Conservation (phyloP, 2,888 invertebrate species). For the Diarsia rubi region DNA sequence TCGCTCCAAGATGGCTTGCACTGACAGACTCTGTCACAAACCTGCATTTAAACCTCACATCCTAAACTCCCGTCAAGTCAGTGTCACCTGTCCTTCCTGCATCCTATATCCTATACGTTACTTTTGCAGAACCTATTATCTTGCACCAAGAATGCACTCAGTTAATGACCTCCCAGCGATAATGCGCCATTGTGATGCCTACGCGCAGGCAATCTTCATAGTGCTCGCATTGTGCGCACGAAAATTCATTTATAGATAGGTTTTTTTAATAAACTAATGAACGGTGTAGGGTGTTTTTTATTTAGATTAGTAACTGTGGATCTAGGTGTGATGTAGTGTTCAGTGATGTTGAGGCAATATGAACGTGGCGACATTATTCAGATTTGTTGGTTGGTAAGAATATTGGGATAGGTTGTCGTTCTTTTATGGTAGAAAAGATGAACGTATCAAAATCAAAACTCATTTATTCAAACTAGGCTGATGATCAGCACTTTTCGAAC, state of each 20-base stretch:
- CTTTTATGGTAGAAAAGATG: not conserved
- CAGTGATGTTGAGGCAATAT: slow-evolving; percentile 11
- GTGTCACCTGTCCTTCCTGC: slow-evolving; percentile 74
- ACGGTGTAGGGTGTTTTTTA: slow-evolving; percentile 40
- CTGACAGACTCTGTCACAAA: not conserved
- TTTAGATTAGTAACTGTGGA: slow-evolving; percentile 30
- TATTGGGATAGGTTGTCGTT: not conserved
- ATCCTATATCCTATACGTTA: slow-evolving; percentile 74
- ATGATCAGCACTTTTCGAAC: no score
- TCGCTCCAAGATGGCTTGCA: no score
- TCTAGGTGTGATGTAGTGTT: slow-evolving; percentile 8
- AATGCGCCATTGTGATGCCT: slow-evolving; percentile 80
- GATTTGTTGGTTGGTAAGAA: not conserved
- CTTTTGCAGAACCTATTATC: slow-evolving; percentile 81
- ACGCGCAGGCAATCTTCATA: slow-evolving; percentile 86
- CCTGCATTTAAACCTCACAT: not conserved
- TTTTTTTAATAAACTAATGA: slow-evolving; percentile 80
- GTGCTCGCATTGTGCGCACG: slow-evolving; percentile 78
- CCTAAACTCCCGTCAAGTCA: slow-evolving; percentile 44
- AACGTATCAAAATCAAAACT: no score
- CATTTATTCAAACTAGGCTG: no score
- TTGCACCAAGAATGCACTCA: slow-evolving; percentile 87
- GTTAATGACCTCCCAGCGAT: slow-evolving; percentile 86
- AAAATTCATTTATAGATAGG: slow-evolving; percentile 74
- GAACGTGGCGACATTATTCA: not conserved